Percentiles rank a stretch among this genome's conserved stretches.
Conservation (phyloP, 2,888 invertebrate species). For the Pandemis heparana region DNA sequence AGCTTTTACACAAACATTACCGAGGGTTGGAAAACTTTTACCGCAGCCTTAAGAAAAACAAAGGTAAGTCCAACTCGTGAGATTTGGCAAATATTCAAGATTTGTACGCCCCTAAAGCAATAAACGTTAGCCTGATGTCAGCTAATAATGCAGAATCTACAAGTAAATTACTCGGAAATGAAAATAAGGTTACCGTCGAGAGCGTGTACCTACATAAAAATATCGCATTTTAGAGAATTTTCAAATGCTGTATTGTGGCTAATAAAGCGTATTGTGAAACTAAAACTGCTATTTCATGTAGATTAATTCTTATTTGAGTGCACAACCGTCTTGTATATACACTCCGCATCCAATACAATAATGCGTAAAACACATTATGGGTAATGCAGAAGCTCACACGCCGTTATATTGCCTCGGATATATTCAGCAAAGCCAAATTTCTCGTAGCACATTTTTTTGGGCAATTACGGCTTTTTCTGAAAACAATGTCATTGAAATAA, state of each 20-base stretch:
- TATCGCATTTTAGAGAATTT: not conserved
- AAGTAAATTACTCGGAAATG: slow-evolving; percentile 35
- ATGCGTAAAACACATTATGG: not conserved
- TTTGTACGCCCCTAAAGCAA: slow-evolving; percentile 55
- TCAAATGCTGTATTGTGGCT: not conserved
- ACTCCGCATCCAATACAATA: not conserved
- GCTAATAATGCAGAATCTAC: slow-evolving; percentile 56
- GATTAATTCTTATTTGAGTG: not conserved
- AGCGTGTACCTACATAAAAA: not conserved
- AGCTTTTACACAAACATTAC: slow-evolving; percentile 75
- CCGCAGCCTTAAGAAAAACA: slow-evolving; percentile 72
- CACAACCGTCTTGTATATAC: not conserved
- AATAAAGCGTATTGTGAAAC: not conserved
- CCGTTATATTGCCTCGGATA: not conserved
- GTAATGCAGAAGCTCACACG: not conserved
- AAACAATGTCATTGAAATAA: not conserved
- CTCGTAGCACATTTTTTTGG: too few species aligned
- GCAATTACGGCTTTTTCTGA: too few species aligned
- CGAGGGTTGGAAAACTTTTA: slow-evolving; percentile 74
- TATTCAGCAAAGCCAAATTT: not conserved
- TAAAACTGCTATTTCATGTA: not conserved
- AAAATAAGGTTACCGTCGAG: not conserved
- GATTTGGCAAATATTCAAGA: slow-evolving; percentile 61
- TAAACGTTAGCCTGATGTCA: slow-evolving; percentile 58
- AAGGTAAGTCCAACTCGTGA: slow-evolving; percentile 78